A percentile compares a stretch with the other conserved stretches of the same genome.
Conservation (phyloP, 1,140 invertebrate genomes). For the Hycleus phaleratus region DNA sequence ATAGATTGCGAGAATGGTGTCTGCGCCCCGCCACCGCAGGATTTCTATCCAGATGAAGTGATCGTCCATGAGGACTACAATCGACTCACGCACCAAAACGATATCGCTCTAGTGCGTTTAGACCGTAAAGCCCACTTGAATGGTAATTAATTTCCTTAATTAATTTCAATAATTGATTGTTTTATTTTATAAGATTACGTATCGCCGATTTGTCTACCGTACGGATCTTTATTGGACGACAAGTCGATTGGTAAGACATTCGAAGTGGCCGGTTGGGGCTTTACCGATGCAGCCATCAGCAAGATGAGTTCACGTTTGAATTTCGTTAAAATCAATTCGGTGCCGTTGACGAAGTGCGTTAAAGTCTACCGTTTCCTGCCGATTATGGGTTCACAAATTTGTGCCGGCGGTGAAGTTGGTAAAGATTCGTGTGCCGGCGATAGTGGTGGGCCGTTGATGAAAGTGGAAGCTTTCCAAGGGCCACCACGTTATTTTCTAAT, state of each 20-base stretch:
- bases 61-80: constrained; percentile 46
- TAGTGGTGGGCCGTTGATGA: constrained; percentile 65
- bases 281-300: constrained; percentile 14
- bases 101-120: constrained; percentile 58
- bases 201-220: constrained; percentile 46
- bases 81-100: constrained; percentile 52
- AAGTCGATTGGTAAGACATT: constrained; percentile 40
- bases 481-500: constrained; percentile 47
- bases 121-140: constrained; percentile 34
- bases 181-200: constrained; percentile 7
- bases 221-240: constrained; percentile 31
- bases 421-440: constrained; percentile 58
- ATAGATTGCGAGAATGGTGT: constrained; percentile 49
- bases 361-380: constrained; percentile 2
- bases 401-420: constrained; percentile 34
- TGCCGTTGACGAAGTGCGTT: constrained; percentile 34
- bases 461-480: constrained; percentile 37
- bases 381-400: constrained; percentile 22
- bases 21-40: constrained; percentile 50
- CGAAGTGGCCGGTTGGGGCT: constrained; percentile 51
- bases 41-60: constrained; percentile 43
- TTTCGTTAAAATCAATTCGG: constrained; percentile 42
- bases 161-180: neutral
- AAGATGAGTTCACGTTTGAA: constrained; percentile 35
- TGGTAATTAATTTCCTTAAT: no score